Conservation (phyloP, 2,888 invertebrate genomes). For the Pantelozetes paolii region DNA sequence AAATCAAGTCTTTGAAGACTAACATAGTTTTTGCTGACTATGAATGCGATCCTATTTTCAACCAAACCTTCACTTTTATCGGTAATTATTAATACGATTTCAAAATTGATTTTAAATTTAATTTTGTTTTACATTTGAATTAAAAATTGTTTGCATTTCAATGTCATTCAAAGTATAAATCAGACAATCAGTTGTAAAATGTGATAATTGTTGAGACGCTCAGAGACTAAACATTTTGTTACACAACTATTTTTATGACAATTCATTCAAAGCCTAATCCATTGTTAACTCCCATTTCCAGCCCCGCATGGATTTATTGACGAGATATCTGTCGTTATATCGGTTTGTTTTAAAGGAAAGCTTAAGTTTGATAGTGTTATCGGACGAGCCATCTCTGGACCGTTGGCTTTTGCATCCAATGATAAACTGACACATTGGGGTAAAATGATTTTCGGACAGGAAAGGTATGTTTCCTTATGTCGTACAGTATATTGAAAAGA, state of each 20-base stretch:
- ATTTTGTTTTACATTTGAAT: background rate
- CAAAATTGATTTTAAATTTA: background rate
- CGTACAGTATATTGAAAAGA: too few relatives aligned
- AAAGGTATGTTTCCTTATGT: conserved; percentile 8
- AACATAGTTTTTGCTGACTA: conserved; percentile 43
- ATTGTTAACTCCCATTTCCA: conserved; percentile 1
- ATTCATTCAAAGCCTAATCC: background rate
- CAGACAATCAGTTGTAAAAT: too few relatives aligned
- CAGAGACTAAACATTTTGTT: too few relatives aligned
- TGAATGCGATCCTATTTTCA: conserved; percentile 47
- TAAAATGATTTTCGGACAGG: conserved; percentile 43
- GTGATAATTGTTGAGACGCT: too few relatives aligned
- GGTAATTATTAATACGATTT: conserved; percentile 28
- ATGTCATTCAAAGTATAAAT: too few relatives aligned
- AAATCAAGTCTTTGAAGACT: conserved; percentile 50
- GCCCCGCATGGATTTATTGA: conserved; percentile 46
- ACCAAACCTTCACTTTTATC: conserved; percentile 49
- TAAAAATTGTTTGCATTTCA: too few relatives aligned
- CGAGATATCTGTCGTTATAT: conserved; percentile 49
- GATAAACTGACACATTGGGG: conserved; percentile 51
- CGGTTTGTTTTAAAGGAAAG: conserved; percentile 48
- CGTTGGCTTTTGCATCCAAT: conserved; percentile 49
- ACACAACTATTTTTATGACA: background rate
- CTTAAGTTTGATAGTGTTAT: conserved; percentile 49
- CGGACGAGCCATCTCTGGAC: conserved; percentile 50